These are phyloP conservation scores for Scomberomorus guttatus DNA, from an alignment of 2,797 vertebrate species.

Conservation along the genomic window DNA sequence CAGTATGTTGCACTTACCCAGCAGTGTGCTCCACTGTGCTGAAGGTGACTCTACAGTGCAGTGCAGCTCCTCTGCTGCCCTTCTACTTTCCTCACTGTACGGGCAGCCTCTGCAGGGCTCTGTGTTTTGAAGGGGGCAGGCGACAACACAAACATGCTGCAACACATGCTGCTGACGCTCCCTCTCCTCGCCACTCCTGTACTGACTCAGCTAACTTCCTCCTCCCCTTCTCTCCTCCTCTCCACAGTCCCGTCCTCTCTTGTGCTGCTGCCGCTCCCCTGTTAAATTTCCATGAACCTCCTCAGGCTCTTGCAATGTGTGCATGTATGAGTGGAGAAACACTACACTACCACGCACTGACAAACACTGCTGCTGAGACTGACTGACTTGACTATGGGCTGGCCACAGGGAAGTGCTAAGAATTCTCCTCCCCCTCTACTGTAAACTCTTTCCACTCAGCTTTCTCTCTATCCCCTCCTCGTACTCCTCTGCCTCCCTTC, in stretches of 20 bases:
- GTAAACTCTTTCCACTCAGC: constrained; percentile 61
- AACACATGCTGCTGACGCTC: constrained; percentile 83
- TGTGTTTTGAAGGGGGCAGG: constrained; percentile 71
- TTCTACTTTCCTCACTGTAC: constrained; percentile 50
- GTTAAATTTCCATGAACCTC: constrained; percentile 79
- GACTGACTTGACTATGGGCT: constrained; percentile 62
- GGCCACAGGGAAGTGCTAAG: constrained; percentile 68
- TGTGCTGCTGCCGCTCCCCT: constrained; percentile 61
- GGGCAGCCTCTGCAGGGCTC: constrained; percentile 62
- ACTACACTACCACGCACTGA: constrained; percentile 55
- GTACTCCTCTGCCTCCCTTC: constrained; percentile 35
- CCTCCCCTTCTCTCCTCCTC: constrained; percentile 50
- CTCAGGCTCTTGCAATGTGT: constrained; percentile 43
- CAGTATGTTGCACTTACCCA: constrained; percentile 69
- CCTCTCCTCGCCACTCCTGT: constrained; percentile 56
- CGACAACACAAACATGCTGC: constrained; percentile 77
- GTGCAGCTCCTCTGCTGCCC: constrained; percentile 55
- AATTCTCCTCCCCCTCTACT: constrained; percentile 68
- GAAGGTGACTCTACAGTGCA: constrained; percentile 76
- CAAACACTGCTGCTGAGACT: constrained; percentile 55
- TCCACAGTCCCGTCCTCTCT: constrained; percentile 49
- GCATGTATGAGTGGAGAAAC: constrained; percentile 51
- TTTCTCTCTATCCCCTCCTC: constrained; percentile 51
- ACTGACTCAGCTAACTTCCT: constrained; percentile 79
- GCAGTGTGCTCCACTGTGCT: constrained; percentile 52